Evolutionary conservation across 2,888 invertebrate species (phyloP).

Genomic region (Callimorpha dominula): DNA sequence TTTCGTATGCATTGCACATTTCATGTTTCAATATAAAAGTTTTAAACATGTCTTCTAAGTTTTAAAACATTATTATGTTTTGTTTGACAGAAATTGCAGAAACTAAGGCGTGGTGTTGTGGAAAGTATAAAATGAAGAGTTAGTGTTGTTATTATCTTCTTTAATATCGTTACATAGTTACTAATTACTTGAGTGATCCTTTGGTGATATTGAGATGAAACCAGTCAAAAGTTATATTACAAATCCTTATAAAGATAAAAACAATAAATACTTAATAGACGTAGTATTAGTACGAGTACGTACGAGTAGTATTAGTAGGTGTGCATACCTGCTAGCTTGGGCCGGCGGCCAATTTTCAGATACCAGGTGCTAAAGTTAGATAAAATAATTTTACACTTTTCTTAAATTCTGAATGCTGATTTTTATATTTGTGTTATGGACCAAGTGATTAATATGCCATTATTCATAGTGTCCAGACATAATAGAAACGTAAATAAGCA

Average conservation of each 20-base stretch:
- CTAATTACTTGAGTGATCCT: background rate
- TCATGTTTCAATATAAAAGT: slow-evolving; percentile 35
- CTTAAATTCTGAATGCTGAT: no score
- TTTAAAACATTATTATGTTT: slow-evolving; percentile 31
- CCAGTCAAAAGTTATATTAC: background rate
- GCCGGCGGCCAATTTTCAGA: no score
- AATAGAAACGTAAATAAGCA: no score
- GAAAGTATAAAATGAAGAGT: no score
- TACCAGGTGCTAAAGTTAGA: no score
- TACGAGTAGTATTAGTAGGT: no score
- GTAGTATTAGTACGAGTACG: no score
- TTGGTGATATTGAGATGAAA: background rate
- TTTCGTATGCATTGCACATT: slow-evolving; percentile 28
- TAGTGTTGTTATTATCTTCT: background rate
- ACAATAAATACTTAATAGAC: background rate
- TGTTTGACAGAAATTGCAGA: slow-evolving; percentile 24
- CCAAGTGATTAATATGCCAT: no score
- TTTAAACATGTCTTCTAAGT: slow-evolving; percentile 43
- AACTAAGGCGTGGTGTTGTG: slow-evolving; percentile 19
- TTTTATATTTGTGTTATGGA: no score
- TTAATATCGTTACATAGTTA: background rate
- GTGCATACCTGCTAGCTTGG: no score
- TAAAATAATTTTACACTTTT: no score
- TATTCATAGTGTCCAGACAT: no score
- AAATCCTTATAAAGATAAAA: background rate